Evolutionary conservation across 1,140 invertebrate genomes (phyloP).

Genomic region (Antheraea mylitta): DNA sequence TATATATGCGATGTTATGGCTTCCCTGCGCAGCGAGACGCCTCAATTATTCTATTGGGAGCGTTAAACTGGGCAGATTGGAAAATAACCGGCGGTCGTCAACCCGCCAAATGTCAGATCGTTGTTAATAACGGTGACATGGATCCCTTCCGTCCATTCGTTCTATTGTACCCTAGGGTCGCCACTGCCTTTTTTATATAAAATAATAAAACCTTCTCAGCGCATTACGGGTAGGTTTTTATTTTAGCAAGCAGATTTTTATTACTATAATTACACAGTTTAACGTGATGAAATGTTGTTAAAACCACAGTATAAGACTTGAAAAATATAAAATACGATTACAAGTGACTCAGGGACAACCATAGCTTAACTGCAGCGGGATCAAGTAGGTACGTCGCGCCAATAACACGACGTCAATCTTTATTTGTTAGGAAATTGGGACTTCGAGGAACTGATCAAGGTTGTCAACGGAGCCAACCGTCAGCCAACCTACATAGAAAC

Average conservation of each 20-base stretch:
- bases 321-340: too few relatives aligned
- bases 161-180: neutral
- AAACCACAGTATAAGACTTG: too few relatives aligned
- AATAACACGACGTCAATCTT: constrained; percentile 8
- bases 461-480: neutral
- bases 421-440: constrained; percentile 10
- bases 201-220: too few relatives aligned
- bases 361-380: neutral
- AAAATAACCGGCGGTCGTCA: constrained; percentile 27
- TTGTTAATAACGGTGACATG: neutral
- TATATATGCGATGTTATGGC: neutral
- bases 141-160: constrained; percentile 12
- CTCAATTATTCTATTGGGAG: constrained; percentile 27
- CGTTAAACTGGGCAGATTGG: constrained; percentile 15
- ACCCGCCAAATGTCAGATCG: constrained; percentile 14
- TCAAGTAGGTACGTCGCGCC: neutral
- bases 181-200: neutral
- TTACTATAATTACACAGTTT: too few relatives aligned
- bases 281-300: too few relatives aligned
- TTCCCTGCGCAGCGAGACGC: neutral
- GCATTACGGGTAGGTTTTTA: too few relatives aligned
- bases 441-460: neutral
- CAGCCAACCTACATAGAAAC: neutral
- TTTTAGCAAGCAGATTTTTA: too few relatives aligned
- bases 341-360: neutral